Evolutionary conservation across 2,888 invertebrate genomes (phyloP).

Genomic region (Aradus depressus): DNA sequence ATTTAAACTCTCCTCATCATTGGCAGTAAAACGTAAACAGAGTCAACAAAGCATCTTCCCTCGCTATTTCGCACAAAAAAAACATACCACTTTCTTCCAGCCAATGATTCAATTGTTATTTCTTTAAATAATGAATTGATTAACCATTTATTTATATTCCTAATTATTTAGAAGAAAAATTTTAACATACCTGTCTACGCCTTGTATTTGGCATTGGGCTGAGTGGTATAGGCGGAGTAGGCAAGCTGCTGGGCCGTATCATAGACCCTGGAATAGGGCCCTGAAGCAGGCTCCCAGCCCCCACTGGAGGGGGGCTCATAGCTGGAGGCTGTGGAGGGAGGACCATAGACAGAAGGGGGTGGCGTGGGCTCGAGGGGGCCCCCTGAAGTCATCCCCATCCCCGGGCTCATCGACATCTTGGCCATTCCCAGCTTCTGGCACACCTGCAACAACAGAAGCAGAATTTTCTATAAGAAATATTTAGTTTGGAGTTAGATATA

Average conservation of each 20-base stretch:
- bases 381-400: slow-evolving; percentile 37
- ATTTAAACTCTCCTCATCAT: no score
- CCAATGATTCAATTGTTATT: no score
- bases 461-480: no score
- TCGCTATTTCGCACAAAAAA: no score
- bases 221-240: slow-evolving; percentile 35
- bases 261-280: slow-evolving; percentile 71
- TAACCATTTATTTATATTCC: no score
- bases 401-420: slow-evolving; percentile 45
- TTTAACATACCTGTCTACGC: slow-evolving; percentile 5
- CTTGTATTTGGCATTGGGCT: slow-evolving; percentile 10
- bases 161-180: no score
- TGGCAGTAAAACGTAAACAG: no score
- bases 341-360: slow-evolving; percentile 46
- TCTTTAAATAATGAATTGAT: no score
- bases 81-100: no score
- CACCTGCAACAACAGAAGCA: no score
- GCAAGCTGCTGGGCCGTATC: slow-evolving; percentile 34
- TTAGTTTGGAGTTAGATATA: neutral
- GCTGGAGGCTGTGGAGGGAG: slow-evolving; percentile 30
- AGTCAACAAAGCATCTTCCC: no score
- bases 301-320: slow-evolving; percentile 26
- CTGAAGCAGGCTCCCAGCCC: slow-evolving; percentile 39
- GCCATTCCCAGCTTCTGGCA: slow-evolving; percentile 28
- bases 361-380: slow-evolving; percentile 42